Base-by-base conservation (phyloP, 2,888 invertebrate species). In the Phyllotreta cruciferae region DNA sequence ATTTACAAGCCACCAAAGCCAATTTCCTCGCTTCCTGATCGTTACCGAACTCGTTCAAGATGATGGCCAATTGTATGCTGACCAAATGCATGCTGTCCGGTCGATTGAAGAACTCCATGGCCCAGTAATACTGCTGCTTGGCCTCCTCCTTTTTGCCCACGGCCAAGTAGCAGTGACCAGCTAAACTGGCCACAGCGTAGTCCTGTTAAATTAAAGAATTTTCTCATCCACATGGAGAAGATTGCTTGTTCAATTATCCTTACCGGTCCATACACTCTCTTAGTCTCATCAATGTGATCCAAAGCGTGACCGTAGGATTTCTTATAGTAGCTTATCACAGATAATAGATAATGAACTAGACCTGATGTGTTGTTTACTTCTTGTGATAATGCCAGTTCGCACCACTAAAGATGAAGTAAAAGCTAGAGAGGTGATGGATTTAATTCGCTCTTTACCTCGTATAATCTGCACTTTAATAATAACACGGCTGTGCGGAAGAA, bases 81-180 rank as follows among this genome's bases (percentile, higher is more conserved):
- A 78, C 64, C 58, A 81, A 63, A 66, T 80, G 79, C 36, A 79
- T 68, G 63, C 79, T 74, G 2, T 78, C 76, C 0, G 80, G 78
- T 49, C 77, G 70, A 52, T 78, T 70, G 52, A 60, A 77, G 8
- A 76, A 73, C 65, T 77, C 73, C 37, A 81, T 44, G 10, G 78
- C 73, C 41, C 73, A 69, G 36, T 72, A 70, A 63, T 79, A 81
- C 42, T 77, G 71, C 37, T 76, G 67, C 56, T 72, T 68, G 3
- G 80, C 79, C 47, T 73, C 66, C 35, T 74, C 67, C 6, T 70
- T 61, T 11, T 73, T 64, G 8, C 70, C 67, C 42, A 78, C 45
- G 45, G 73, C 73, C 9, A 75, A 66, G 34, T 73, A 70, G 53
- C 77, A 77, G 56, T 81, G 80, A 0, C 80, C 81, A 9, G 74